Evolutionary conservation across 2,113 vertebrate species (phyloP).

Genomic region (Tympanuchus pallidicinctus): DNA sequence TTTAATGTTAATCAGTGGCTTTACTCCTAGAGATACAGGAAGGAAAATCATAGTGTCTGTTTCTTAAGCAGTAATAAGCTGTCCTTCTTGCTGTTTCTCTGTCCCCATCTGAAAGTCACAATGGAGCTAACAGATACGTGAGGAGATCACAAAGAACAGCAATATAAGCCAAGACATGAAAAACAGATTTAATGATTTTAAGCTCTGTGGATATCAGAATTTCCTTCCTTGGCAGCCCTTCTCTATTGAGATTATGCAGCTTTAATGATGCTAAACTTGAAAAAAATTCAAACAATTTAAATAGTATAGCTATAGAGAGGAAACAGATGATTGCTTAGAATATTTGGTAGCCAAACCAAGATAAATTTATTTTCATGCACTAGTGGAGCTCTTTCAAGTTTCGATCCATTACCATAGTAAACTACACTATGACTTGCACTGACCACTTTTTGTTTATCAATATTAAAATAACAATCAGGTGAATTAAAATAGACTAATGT

Average conservation of each 20-base stretch:
- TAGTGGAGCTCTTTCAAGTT: background rate
- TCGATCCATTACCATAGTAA: background rate
- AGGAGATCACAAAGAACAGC: background rate
- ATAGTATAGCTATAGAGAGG: background rate
- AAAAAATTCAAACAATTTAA: background rate
- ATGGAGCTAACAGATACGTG: background rate
- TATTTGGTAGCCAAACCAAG: background rate
- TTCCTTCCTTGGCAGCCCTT: background rate
- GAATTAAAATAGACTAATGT: background rate
- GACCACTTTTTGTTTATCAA: background rate
- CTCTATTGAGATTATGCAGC: background rate
- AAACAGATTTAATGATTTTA: background rate
- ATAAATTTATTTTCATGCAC: background rate
- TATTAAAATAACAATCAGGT: background rate
- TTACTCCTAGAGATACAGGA: background rate
- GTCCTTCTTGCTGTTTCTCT: background rate
- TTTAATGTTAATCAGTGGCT: background rate
- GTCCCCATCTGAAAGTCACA: background rate
- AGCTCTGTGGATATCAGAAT: background rate
- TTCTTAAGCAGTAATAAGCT: background rate
- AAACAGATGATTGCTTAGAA: background rate
- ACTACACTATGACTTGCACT: background rate
- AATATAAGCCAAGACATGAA: background rate
- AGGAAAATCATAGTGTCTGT: background rate
- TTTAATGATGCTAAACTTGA: background rate